phyloP scores from a whole-genome alignment of 1,140 invertebrate genomes.

The Drosophila ananassae region DNA sequence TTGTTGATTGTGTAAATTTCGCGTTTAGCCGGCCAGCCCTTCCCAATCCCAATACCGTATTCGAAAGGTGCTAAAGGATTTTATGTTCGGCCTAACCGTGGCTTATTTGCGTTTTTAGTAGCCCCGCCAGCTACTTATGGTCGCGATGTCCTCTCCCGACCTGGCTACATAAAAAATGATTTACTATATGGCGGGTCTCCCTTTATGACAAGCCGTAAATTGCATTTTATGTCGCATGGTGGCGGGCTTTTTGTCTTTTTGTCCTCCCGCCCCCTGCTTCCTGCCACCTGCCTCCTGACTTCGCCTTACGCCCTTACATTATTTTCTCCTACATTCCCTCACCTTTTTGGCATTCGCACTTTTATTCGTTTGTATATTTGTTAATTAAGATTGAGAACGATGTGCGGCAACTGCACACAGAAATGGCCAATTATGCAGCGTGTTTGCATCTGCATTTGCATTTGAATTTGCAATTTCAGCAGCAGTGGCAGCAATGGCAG shows the following conservation, averaged over 20 bases:
- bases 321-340: background rate
- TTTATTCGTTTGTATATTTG: constrained; percentile 79
- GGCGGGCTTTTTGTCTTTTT: constrained; percentile 30
- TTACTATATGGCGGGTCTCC: constrained; percentile 79
- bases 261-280: background rate
- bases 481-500: constrained; percentile 13
- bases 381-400: constrained; percentile 81
- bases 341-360: constrained; percentile 41
- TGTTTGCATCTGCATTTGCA: constrained; percentile 61
- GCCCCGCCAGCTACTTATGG: constrained; percentile 55
- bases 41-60: constrained; percentile 28
- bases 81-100: constrained; percentile 74
- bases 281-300: background rate
- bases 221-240: constrained; percentile 80
- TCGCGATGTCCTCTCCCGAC: constrained; percentile 30
- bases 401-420: constrained; percentile 79
- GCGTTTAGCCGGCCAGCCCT: constrained; percentile 59
- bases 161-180: constrained; percentile 79
- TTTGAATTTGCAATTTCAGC: constrained; percentile 46
- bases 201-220: constrained; percentile 82
- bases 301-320: background rate
- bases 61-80: constrained; percentile 82
- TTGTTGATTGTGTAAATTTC: constrained; percentile 81
- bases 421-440: constrained; percentile 81
- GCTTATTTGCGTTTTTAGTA: constrained; percentile 79